Base-by-base conservation (phyloP, 1,140 invertebrate genomes). In the Eriocheir sinensis region DNA sequence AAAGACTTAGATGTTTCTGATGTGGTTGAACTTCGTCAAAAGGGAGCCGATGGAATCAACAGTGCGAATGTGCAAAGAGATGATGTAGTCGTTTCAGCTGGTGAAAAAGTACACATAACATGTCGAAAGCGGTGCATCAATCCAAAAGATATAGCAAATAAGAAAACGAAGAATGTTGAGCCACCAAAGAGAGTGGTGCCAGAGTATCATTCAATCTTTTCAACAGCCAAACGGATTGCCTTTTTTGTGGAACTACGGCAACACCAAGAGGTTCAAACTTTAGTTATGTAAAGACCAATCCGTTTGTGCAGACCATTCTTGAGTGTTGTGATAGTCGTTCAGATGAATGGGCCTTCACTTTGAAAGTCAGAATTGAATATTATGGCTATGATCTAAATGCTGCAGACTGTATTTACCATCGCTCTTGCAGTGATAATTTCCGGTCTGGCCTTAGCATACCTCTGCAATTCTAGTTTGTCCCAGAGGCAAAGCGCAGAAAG, bases 401-500 rank as follows among this genome's bases (percentile, higher is more conserved):
- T 44, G 89, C 89, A 34, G 89, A 90, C 89, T 90, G 89, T 53
- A 90, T 90, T 34, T 90, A 90, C 32, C 48, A 91, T 60, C 89
- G 36, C 60, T 79, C 21, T 27, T 91, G 53, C 17, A 91, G 48
- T 91, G 89, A n/a, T 79, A 32, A 91, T 91, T 91, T 72, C 53
- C 48, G 9, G 48, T 72, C 89, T 91, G 89, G 89, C 6, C 40
- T 41, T 48, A 53, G 4, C n/a, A 53, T 90, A 90, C 89, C 40
- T n/a, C 38, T 90, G 36, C 89, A 90, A n/a, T 90, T 90, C 44
- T 44, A n/a, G 38, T 48, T 30, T 90, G 40, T 41, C 38, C 89
- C 41, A 90, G 89, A 90, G 38, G 38, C 38, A 90, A 90, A 41
- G 44, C 6, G 0, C 27, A 44, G 53, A 36, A 91, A 79, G 60